phyloP scores from a whole-genome alignment of 2,797 vertebrate species.

The Mergus octosetaceus region DNA sequence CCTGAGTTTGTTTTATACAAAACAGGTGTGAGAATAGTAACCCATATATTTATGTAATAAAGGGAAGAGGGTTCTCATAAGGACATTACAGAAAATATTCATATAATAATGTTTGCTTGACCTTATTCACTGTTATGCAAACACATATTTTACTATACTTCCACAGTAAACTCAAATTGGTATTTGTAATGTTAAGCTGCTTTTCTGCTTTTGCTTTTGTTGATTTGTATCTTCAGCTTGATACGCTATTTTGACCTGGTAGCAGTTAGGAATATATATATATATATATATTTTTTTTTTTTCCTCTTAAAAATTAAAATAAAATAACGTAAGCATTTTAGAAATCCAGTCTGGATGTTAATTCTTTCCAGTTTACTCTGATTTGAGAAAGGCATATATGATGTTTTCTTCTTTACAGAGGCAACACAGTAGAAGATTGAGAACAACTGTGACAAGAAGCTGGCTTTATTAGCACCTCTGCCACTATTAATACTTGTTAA shows the following conservation, averaged over 20 bases:
- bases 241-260: background rate
- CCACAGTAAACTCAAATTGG: background rate
- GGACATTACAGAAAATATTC: background rate
- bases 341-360: background rate
- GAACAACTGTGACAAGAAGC: background rate
- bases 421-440: background rate
- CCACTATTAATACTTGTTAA: background rate
- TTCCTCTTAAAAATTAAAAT: background rate
- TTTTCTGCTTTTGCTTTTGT: background rate
- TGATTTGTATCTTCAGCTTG: background rate
- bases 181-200: background rate
- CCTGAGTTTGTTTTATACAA: background rate
- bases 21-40: background rate
- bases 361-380: background rate
- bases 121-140: background rate
- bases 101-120: background rate
- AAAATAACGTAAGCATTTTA: background rate
- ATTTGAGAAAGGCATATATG: background rate
- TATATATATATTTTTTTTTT: no score
- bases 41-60: background rate
- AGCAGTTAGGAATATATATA: no score
- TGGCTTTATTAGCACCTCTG: conserved; percentile 17
- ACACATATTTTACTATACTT: background rate
- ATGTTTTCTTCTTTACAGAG: background rate
- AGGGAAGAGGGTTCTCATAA: background rate